Base-by-base conservation (phyloP, 2,888 invertebrate genomes). In the Aspidapion aeneum region DNA sequence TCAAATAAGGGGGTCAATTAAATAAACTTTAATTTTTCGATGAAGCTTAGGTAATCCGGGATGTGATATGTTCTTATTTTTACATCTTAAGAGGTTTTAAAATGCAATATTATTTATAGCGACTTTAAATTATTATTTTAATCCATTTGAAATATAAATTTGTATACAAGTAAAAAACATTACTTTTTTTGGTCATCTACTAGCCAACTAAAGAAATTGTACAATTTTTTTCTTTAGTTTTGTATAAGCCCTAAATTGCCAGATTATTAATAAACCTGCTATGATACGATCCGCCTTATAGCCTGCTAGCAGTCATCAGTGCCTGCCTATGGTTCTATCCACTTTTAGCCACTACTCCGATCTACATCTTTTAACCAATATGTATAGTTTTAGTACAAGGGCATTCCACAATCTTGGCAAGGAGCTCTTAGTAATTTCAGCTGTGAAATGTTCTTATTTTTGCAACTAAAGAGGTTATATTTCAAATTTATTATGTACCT, bases 321-420 rank as follows among this genome's bases (percentile, higher is more conserved):
- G 93, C 78, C 85, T 90, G 80, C 94, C 98, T 1, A 95, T 98
- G 95, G 76, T 97, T 58, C 81, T 97, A 2, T 95, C 95, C 16
- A 91, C 92, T 35, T 98, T 98, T 80, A 98, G 97, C 74, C 98
- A 98, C 78, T 90, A 91, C 74, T 92, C 92, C 1, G 79, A 87
- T 49, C 81, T 94, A 68, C 98, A 98, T 82, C 84, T 98, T 64
- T 88, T 89, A 70, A 90, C 92, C 60, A 99, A 99, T 80, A 98
- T 99, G 98, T 97, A 94, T 79, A 93, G 91, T 76, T 96, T 96
- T 75, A 87, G 84, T 62, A 80, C 84, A 70, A 80, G 87, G 50
- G 90, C 91, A 55, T 86, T 91, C 21, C 80, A 86, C 55, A 82
- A 89, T 21, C 82, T 96, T 74, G 97, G 96, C 49, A 90, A 89